A percentile compares a stretch with the other conserved stretches of the same genome.
These are phyloP conservation scores for Trichopoda pennipes DNA, from an alignment of 2,888 invertebrate genomes.

Conservation along the genomic window DNA sequence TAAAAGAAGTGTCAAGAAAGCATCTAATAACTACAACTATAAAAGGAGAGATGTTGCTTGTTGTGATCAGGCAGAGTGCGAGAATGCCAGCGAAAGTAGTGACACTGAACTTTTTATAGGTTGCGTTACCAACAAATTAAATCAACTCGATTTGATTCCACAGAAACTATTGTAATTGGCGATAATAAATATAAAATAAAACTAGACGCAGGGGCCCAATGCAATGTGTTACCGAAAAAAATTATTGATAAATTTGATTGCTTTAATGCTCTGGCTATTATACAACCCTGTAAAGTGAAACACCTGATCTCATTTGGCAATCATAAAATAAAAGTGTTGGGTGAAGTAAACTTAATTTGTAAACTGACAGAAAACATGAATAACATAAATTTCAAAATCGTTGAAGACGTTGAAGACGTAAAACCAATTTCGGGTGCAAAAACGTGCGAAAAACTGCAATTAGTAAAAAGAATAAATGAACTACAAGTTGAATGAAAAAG, in stretches of 20 bases:
- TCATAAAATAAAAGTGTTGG: too few relatives aligned
- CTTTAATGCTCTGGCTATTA: too few relatives aligned
- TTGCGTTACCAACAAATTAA: background rate
- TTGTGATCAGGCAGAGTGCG: background rate
- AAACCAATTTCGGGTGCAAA: too few relatives aligned
- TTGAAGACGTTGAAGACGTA: too few relatives aligned
- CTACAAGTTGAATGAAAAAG: too few relatives aligned
- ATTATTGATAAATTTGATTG: background rate
- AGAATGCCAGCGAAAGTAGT: background rate
- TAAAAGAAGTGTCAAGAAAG: background rate
- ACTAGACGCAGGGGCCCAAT: conserved; percentile 19
- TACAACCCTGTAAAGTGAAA: too few relatives aligned
- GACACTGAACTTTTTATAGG: conserved; percentile 24
- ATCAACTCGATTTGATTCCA: background rate
- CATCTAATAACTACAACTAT: background rate
- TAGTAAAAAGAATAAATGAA: too few relatives aligned
- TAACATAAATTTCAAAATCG: too few relatives aligned
- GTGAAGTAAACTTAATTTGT: too few relatives aligned
- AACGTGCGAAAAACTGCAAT: too few relatives aligned
- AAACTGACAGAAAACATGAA: too few relatives aligned
- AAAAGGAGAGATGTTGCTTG: background rate
- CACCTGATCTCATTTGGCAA: too few relatives aligned
- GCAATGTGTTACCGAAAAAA: conserved; percentile 15
- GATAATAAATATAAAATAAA: background rate
- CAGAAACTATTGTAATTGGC: conserved; percentile 4